A percentile compares a stretch with the other conserved stretches of the same genome.
phyloP scores from a whole-genome alignment of 2,113 vertebrate genomes.

The Columbina picui region DNA sequence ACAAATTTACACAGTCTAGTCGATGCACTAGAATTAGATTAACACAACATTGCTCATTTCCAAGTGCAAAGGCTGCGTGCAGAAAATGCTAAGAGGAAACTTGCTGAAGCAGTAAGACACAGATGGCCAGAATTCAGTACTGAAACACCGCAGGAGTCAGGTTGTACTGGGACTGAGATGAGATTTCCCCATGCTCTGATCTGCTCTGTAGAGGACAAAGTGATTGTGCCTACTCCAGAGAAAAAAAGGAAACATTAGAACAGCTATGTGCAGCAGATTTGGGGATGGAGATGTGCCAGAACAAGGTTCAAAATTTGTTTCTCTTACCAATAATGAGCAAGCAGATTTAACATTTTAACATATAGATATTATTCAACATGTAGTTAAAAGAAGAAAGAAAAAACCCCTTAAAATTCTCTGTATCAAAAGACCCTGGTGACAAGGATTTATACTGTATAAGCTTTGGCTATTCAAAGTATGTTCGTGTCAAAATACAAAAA shows the following conservation, averaged over 20 bases:
- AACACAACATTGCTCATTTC: conserved; percentile 65
- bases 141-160: conserved; percentile 57
- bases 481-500: neutral
- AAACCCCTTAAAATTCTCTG: neutral
- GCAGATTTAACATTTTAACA: conserved; percentile 6
- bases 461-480: neutral
- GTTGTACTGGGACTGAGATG: conserved; percentile 12
- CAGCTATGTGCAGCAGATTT: neutral
- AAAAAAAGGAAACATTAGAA: conserved; percentile 25
- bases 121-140: conserved; percentile 68
- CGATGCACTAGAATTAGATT: conserved; percentile 37
- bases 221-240: conserved; percentile 56
- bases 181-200: conserved; percentile 35
- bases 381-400: neutral
- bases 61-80: conserved; percentile 68
- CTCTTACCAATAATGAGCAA: conserved; percentile 42
- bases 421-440: neutral
- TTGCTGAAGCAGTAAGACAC: conserved; percentile 71
- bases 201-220: conserved; percentile 51
- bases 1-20: neutral
- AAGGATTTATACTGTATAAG: neutral
- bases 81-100: conserved; percentile 72
- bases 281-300: conserved; percentile 6
- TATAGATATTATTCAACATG: neutral
- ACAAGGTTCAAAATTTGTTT: neutral